Percentiles rank a stretch among this genome's conserved stretches.
Conservation (phyloP, 1,140 invertebrate genomes). For the Drosophila sulfurigaster region DNA sequence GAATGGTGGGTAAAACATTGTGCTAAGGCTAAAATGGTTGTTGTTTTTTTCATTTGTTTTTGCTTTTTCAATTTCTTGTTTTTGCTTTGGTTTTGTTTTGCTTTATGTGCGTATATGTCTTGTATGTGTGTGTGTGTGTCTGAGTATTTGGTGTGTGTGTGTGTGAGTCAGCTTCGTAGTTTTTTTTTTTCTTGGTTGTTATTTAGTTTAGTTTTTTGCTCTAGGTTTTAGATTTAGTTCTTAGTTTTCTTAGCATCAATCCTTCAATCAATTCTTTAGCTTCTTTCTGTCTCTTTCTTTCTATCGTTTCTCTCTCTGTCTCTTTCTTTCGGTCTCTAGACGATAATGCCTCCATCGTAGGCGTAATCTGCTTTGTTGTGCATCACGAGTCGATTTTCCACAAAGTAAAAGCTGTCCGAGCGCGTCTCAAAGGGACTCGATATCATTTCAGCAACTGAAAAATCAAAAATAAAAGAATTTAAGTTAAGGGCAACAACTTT, state of each 20-base stretch:
- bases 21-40: constrained; percentile 81
- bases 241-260: constrained; percentile 15
- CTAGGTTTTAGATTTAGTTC: constrained; percentile 55
- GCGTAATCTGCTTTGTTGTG: constrained; percentile 95
- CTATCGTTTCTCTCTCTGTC: background rate
- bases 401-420: constrained; percentile 99
- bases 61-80: constrained; percentile 17
- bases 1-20: constrained; percentile 80
- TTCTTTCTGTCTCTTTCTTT: constrained; percentile 13
- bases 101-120: constrained; percentile 44
- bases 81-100: constrained; percentile 45
- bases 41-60: constrained; percentile 22
- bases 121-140: constrained; percentile 37
- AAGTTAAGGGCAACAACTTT: background rate
- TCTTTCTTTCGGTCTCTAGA: constrained; percentile 46
- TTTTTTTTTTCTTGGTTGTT: constrained; percentile 34
- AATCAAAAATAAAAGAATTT: background rate
- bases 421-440: constrained; percentile 97
- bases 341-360: constrained; percentile 81
- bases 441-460: constrained; percentile 98
- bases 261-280: constrained; percentile 34
- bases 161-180: constrained; percentile 54
- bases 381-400: constrained; percentile 98
- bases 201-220: constrained; percentile 54
- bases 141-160: constrained; percentile 24